These are phyloP conservation scores for Tinea semifulvella DNA, from an alignment of 2,888 invertebrate species.

Conservation along the genomic window DNA sequence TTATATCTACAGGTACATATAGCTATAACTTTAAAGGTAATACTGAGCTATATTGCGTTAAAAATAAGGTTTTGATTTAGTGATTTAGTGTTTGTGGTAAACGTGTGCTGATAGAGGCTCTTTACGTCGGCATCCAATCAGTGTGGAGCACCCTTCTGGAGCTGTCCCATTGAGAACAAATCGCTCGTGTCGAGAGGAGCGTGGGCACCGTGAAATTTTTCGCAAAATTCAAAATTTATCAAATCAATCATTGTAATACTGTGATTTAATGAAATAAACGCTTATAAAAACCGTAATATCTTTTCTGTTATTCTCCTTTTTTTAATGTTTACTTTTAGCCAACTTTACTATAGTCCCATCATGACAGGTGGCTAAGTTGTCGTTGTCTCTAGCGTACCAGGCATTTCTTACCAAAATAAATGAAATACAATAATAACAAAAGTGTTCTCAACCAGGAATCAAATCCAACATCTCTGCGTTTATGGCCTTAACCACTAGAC, in stretches of 20 bases:
- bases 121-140: conserved; percentile 50
- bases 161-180: conserved; percentile 50
- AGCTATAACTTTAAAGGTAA: not conserved
- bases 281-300: no score
- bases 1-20: not conserved
- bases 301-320: no score
- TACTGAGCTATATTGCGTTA: not conserved
- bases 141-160: conserved; percentile 41
- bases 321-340: no score
- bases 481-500: no score
- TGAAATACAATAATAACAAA: no score
- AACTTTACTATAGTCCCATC: no score
- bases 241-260: conserved; percentile 4
- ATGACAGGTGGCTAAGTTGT: no score
- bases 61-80: not conserved
- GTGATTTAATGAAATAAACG: conserved; percentile 5
- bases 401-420: no score
- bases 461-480: no score
- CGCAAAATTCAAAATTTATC: conserved; percentile 5
- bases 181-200: conserved; percentile 29
- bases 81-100: not conserved
- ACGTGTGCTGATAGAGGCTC: conserved; percentile 22
- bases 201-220: conserved; percentile 6
- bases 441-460: no score
- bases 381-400: no score